Evolutionary conservation across 2,888 invertebrate species (phyloP), one percentile per base, ranked within the genome.

Genomic region (Mesorhabditis spiculigera): DNA sequence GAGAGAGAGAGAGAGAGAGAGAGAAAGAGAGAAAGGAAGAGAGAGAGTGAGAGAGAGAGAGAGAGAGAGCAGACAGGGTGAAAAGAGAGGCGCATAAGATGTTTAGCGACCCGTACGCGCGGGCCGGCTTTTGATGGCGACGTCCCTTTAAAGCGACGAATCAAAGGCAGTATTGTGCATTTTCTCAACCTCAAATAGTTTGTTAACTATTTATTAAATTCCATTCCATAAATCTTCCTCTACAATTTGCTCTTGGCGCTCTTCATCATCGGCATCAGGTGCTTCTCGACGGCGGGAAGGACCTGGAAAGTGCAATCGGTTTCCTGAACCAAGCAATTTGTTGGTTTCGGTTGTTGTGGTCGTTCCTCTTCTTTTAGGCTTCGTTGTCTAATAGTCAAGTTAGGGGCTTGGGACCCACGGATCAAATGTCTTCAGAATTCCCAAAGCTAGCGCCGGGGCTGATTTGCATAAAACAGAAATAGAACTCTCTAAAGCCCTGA

Each of bases 211-310:
- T 62, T 8, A 5, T 43, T 50, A 45, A n/a, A 4, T 5, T 8
- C n/a, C 43, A 50, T 43, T 5, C 28, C n/a, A 45, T 8, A 45
- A 16, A 28, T 44, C 10, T 2, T 45, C 58, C 67, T n/a, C n/a
- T 50, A 72, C n/a, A 72, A 43, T 62, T 62, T 69, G 4, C 67
- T 43, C 4, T 63, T 43, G 5, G 67, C 62, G 43, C 71, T 72
- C 5, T 67, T 28, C 69, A 75, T 64, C 61, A 75, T 66, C 6
- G 73, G 73, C 1, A 67, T 67, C 58, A 73, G 58, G 64, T 75
- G 66, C 64, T 73, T 75, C 58, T 68, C 66, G 68, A 72, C 71
- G 0, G 71, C 70, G 4, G 66, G 68, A 10, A 68, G 70, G 6
- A 76, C 74, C 67, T 70, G n/a, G 41, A 69, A 28, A 41, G 4